Conservation (phyloP, 2,113 vertebrate genomes). For the Neomonachus schauinslandi region DNA sequence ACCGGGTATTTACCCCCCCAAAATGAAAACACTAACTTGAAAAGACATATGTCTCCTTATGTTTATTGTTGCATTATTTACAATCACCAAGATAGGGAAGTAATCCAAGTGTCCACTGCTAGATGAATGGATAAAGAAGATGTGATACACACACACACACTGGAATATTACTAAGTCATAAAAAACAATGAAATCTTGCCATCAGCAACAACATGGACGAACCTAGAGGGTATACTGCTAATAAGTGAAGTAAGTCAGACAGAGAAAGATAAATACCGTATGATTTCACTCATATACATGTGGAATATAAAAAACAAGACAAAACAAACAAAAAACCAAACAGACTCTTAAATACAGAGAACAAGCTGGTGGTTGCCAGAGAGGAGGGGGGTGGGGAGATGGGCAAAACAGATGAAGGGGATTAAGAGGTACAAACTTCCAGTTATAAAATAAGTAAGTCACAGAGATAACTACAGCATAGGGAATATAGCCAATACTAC, state of each 20-base stretch:
- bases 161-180: neutral
- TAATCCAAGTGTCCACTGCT: neutral
- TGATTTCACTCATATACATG: neutral
- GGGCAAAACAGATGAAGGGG: neutral
- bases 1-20: neutral
- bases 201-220: neutral
- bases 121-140: neutral
- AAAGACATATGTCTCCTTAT: neutral
- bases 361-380: neutral
- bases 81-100: neutral
- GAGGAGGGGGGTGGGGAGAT: neutral
- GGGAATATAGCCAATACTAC: neutral
- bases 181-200: neutral
- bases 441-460: neutral
- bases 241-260: neutral
- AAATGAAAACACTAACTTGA: neutral
- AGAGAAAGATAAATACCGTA: neutral
- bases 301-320: neutral
- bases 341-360: neutral
- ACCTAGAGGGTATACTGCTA: neutral
- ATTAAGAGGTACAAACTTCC: neutral
- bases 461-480: neutral
- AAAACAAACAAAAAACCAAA: neutral
- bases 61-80: neutral
- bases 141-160: neutral